Evolutionary conservation across 2,797 vertebrate species (phyloP).

Genomic region (Typhlichthys subterraneus): DNA sequence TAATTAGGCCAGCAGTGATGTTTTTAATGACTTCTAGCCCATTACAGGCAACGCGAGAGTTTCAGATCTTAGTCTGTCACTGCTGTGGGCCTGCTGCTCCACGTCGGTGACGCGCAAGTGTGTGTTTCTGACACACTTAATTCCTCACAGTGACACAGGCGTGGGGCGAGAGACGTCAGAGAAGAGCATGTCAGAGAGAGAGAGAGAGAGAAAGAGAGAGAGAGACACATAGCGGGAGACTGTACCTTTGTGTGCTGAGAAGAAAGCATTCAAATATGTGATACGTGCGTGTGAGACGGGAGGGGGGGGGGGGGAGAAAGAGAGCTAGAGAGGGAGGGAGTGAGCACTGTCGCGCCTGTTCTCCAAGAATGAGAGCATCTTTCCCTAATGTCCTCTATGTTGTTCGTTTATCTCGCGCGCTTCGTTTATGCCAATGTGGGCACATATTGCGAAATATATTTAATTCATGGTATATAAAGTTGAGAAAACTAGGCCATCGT

Average conservation of each 20-base stretch:
- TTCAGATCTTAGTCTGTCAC: conserved; percentile 76
- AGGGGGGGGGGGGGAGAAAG: conserved; percentile 35
- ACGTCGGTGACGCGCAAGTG: conserved; percentile 54
- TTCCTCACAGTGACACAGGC: conserved; percentile 56
- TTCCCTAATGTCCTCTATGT: conserved; percentile 58
- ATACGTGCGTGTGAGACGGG: conserved; percentile 8
- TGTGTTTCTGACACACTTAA: conserved; percentile 64
- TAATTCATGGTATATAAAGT: conserved; percentile 72
- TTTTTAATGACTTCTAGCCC: conserved; percentile 84
- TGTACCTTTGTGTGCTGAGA: no score
- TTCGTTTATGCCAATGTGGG: conserved; percentile 53
- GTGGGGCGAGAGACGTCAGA: conserved; percentile 21
- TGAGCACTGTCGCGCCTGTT: conserved; percentile 46
- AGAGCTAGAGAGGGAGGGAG: conserved; percentile 25
- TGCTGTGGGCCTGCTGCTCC: conserved; percentile 68
- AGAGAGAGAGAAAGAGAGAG: conserved; percentile 21
- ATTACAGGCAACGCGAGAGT: conserved; percentile 71
- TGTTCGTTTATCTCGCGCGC: conserved; percentile 51
- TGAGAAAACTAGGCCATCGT: conserved; percentile 74
- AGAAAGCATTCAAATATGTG: no score
- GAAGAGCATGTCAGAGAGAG: conserved; percentile 16
- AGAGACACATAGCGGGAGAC: conserved; percentile 16
- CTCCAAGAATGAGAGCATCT: conserved; percentile 52
- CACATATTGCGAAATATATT: conserved; percentile 66
- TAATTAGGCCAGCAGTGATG: conserved; percentile 84